Base-by-base conservation (phyloP, 2,797 vertebrate species). In the Siniperca undulata region DNA sequence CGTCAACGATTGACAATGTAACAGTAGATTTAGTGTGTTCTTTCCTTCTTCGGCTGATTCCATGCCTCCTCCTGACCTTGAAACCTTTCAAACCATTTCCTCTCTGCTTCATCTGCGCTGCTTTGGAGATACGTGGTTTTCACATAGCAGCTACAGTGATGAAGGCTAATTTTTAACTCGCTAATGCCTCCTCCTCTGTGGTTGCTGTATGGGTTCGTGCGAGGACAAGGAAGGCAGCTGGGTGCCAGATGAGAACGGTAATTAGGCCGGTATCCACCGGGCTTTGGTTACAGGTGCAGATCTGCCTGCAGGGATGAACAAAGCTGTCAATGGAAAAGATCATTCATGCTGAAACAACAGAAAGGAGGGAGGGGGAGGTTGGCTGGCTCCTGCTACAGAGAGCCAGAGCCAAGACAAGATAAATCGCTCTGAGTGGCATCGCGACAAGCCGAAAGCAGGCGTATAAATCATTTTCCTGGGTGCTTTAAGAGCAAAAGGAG, bases 221-320 rank as follows among this genome's bases (percentile, higher is more conserved):
- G 24, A 92, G 94, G 94, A 94, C 91, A 85, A 44, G 80, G 65
- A 53, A 80, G 84, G 81, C 89, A 94, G 88, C 87, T 90, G 90
- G 91, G 92, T 89, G 91, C 93, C 94, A 92, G 93, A 91, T 91
- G 89, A 93, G 88, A 91, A 58, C 86, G 53, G 86, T 92, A 93
- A 95, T 94, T 92, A 93, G 93, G 91, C 92, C 80, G 67, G 81
- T 81, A 84, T 93, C 93, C 92, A 92, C 92, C 83, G 86, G 89
- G 93, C 90, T 94, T 91, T 88, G 87, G 90, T 93, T 95, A 93
- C 94, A 94, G 94, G 93, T 94, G 93, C 87, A 89, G 89, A 86
- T 86, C 81, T 77, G 89, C 88, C 93, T 85, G 86, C 84, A 59
- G 91, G 87, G 88, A 92, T 71, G 86, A 93, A 89, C 92, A 91